Percentiles rank a stretch among this genome's conserved stretches.
Evolutionary conservation across 1,140 invertebrate genomes (phyloP).

Genomic region (Atta texana): DNA sequence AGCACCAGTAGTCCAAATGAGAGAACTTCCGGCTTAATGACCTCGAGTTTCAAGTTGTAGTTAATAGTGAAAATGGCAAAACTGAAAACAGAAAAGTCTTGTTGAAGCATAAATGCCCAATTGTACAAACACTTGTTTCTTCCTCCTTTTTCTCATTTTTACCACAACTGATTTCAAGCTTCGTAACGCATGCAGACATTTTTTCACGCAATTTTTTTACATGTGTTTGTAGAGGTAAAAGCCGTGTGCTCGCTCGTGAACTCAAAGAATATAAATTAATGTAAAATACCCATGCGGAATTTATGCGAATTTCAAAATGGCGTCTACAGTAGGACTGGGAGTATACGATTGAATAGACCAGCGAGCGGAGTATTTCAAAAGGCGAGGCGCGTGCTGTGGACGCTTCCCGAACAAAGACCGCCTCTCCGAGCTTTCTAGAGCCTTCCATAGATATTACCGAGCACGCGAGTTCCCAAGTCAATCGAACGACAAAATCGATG

Average conservation of each 20-base stretch:
- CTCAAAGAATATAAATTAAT: slow-evolving; percentile 12
- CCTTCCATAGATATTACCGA: slow-evolving; percentile 33
- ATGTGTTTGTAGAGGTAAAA: background rate
- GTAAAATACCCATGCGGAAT: slow-evolving; percentile 64
- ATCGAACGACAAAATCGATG: background rate
- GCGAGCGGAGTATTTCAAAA: slow-evolving; percentile 43
- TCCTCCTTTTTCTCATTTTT: no score
- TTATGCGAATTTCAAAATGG: slow-evolving; percentile 72
- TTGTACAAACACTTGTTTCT: background rate
- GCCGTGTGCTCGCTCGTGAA: background rate
- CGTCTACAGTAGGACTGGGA: slow-evolving; percentile 19
- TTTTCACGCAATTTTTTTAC: background rate
- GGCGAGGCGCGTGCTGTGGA: background rate
- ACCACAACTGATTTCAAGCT: background rate
- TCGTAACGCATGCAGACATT: background rate
- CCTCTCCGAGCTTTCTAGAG: slow-evolving; percentile 59
- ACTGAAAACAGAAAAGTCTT: background rate
- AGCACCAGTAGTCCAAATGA: no score
- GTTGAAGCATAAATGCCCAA: background rate
- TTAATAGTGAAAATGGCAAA: background rate
- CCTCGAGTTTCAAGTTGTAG: background rate
- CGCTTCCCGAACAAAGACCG: slow-evolving; percentile 63
- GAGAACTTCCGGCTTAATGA: background rate
- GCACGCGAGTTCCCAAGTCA: background rate
- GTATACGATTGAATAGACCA: slow-evolving; percentile 55